A percentile compares a stretch with the other conserved stretches of the same genome.
These are phyloP conservation scores for Sebastes miniatus DNA, from an alignment of 2,797 vertebrate genomes.

Conservation along the genomic window DNA sequence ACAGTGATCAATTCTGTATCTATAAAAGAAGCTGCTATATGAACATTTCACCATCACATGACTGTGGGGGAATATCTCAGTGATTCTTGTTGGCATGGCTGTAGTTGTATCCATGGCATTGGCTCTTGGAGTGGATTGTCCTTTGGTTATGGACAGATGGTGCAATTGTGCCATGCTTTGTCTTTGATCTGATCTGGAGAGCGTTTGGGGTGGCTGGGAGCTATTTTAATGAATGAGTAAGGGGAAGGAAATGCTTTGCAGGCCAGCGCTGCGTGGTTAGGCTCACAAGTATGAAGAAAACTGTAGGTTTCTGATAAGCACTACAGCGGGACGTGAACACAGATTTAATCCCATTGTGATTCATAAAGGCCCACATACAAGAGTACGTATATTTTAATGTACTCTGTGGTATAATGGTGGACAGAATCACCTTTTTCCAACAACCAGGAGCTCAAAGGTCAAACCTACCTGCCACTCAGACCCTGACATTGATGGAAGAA, in stretches of 20 bases:
- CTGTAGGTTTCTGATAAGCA: constrained; percentile 35
- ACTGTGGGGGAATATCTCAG: constrained; percentile 1
- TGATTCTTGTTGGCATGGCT: constrained; percentile 17
- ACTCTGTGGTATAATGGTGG: background rate
- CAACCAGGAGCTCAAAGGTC: constrained; percentile 8
- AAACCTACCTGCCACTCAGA: background rate
- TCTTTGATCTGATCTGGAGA: constrained; percentile 69
- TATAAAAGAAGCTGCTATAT: constrained; percentile 24
- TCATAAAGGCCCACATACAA: constrained; percentile 7
- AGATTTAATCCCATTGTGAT: constrained; percentile 36
- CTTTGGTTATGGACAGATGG: constrained; percentile 74
- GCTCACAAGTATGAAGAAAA: constrained; percentile 38
- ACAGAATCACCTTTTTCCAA: constrained; percentile 6
- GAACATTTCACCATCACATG: constrained; percentile 23
- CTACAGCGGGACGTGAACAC: constrained; percentile 7
- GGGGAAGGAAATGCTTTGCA: constrained; percentile 84
- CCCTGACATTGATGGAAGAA: background rate
- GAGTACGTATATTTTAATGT: background rate
- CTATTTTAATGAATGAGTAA: constrained; percentile 81
- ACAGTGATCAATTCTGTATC: constrained; percentile 19
- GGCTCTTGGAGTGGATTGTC: constrained; percentile 60
- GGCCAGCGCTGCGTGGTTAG: constrained; percentile 61
- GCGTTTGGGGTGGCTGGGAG: constrained; percentile 69
- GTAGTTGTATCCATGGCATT: constrained; percentile 37
- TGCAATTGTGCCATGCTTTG: constrained; percentile 68